These are phyloP conservation scores for Burhinus bistriatus DNA, from an alignment of 2,113 vertebrate species.

Conservation along the genomic window DNA sequence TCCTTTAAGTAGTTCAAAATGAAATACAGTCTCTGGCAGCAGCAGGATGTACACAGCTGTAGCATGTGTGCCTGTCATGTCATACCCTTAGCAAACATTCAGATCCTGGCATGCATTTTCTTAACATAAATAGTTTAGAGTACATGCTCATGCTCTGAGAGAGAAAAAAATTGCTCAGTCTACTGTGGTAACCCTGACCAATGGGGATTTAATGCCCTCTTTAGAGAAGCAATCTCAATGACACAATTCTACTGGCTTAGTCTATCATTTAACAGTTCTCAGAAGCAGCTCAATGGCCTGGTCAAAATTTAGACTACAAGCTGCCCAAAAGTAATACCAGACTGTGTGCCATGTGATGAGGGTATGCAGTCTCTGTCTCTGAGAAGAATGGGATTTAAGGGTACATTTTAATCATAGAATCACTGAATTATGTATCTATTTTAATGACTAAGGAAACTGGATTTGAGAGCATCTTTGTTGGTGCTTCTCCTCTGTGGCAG, in stretches of 20 bases:
- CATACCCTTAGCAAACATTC: constrained; percentile 31
- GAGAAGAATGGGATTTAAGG: background rate
- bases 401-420: background rate
- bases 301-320: background rate
- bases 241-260: background rate
- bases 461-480: background rate
- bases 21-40: constrained; percentile 38
- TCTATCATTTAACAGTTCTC: background rate
- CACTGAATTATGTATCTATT: background rate
- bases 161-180: background rate
- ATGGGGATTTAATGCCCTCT: background rate
- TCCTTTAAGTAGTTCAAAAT: constrained; percentile 40
- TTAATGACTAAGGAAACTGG: background rate
- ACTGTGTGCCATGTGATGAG: background rate
- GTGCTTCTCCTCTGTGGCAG: background rate
- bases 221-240: background rate
- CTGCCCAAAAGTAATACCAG: background rate
- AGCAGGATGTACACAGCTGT: constrained; percentile 44
- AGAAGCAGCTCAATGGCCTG: background rate
- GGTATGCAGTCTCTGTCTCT: background rate
- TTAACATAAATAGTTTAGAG: constrained; percentile 58
- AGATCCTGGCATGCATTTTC: constrained; percentile 52
- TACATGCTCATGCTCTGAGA: background rate
- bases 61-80: constrained; percentile 60
- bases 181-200: constrained; percentile 22